These are phyloP conservation scores for Aldabrachelys gigantea DNA, from an alignment of 2,113 vertebrate species.

Conservation along the genomic window DNA sequence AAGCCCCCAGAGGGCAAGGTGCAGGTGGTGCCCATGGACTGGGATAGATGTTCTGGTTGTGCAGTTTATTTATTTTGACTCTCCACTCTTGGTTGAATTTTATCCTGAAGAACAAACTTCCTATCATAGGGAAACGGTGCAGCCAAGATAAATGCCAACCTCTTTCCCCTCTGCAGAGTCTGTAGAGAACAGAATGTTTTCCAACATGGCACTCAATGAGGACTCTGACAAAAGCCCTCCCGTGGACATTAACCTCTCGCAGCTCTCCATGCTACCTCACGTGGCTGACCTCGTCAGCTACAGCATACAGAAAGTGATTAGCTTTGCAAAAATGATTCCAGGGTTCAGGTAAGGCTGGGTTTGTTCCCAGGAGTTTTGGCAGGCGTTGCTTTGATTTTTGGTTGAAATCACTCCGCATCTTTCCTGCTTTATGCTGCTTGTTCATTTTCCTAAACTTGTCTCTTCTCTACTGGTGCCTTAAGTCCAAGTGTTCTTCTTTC, in stretches of 20 bases:
- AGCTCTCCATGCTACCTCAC: conserved; percentile 94
- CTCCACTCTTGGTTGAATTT: neutral
- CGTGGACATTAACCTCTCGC: conserved; percentile 67
- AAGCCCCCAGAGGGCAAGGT: accelerated
- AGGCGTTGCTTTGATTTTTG: neutral
- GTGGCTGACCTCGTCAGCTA: conserved; percentile 96
- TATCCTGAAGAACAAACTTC: neutral
- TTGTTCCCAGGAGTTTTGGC: accelerated
- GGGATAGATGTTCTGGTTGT: neutral
- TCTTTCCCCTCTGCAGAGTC: conserved; percentile 72
- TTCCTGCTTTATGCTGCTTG: accelerated
- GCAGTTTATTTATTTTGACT: neutral
- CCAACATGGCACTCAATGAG: conserved; percentile 83
- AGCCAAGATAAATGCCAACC: neutral
- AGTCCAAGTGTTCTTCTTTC: neutral
- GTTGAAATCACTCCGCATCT: accelerated
- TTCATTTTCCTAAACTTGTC: neutral
- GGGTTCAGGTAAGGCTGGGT: conserved; percentile 88
- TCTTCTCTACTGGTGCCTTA: accelerated
- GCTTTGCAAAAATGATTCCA: conserved; percentile 98
- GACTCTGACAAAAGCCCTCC: conserved; percentile 75
- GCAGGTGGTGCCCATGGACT: neutral
- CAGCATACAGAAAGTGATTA: conserved; percentile 97
- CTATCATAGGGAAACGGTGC: neutral
- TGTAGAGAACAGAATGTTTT: conserved; percentile 82